Percentiles rank a stretch among this genome's conserved stretches.
These are phyloP conservation scores for Falco peregrinus DNA, from an alignment of 2,797 vertebrate species.

Conservation along the genomic window DNA sequence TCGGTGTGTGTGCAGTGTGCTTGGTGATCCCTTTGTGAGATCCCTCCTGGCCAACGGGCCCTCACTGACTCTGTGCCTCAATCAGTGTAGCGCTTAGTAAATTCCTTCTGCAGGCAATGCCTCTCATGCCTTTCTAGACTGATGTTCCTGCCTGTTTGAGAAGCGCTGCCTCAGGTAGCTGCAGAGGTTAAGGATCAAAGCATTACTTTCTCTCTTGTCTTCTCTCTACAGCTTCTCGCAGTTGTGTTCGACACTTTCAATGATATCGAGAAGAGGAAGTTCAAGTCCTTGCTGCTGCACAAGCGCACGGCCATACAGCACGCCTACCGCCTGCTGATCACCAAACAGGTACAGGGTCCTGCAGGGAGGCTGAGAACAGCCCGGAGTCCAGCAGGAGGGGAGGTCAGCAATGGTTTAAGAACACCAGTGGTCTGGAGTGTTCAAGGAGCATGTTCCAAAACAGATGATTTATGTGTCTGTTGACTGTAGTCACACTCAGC, in stretches of 20 bases:
- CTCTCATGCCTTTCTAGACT: not conserved
- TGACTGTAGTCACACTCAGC: not conserved
- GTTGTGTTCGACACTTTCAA: constrained; percentile 99
- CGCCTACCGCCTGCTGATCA: constrained; percentile 89
- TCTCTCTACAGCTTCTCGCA: constrained; percentile 86
- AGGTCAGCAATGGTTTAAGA: too few relatives aligned
- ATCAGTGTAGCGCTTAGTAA: not conserved
- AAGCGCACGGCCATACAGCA: constrained; percentile 93
- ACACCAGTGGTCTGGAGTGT: not conserved
- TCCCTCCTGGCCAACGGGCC: rapidly evolving
- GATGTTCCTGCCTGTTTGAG: not conserved
- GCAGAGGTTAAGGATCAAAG: not conserved
- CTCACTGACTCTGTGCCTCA: not conserved
- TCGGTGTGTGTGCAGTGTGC: not conserved
- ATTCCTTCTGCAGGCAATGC: not conserved
- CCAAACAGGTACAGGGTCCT: constrained; percentile 82
- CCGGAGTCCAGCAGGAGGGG: not conserved
- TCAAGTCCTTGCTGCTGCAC: constrained; percentile 94
- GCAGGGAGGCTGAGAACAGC: not conserved
- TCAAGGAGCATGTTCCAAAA: not conserved
- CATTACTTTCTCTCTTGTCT: not conserved
- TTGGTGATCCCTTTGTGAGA: not conserved
- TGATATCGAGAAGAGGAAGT: constrained; percentile 96
- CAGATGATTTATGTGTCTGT: rapidly evolving
- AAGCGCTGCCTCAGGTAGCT: not conserved